Conservation (phyloP, 1,140 invertebrate genomes). For the Solen grandis region DNA sequence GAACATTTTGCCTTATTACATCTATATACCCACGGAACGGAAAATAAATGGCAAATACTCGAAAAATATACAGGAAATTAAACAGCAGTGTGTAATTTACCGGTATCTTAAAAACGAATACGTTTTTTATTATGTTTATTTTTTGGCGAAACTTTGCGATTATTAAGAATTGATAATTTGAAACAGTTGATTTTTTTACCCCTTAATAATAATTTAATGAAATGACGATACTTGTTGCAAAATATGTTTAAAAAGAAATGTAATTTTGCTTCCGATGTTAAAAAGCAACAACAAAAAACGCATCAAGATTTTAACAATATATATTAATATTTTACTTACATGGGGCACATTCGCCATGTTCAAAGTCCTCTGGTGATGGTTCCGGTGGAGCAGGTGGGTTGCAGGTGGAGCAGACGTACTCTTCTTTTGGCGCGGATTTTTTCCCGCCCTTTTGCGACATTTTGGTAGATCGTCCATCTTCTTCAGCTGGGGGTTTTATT, state of each 20-base stretch:
- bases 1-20: too few species aligned
- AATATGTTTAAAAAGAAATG: too few species aligned
- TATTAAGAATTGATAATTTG: background rate
- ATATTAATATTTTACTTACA: conserved; percentile 10
- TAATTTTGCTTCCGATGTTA: background rate
- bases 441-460: conserved; percentile 28
- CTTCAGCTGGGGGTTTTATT: background rate
- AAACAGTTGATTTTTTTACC: background rate
- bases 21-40: too few species aligned
- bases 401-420: conserved; percentile 27
- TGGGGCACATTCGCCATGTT: conserved; percentile 45
- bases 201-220: background rate
- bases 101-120: too few species aligned
- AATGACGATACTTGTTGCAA: background rate
- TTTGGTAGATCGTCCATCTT: conserved; percentile 24
- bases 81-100: too few species aligned
- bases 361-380: background rate
- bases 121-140: too few species aligned
- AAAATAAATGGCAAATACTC: too few species aligned
- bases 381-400: conserved; percentile 10
- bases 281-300: background rate
- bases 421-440: background rate
- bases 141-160: too few species aligned
- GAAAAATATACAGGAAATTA: too few species aligned
- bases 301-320: background rate